Percentiles rank a stretch among this genome's conserved stretches.
phyloP scores from a whole-genome alignment of 2,888 invertebrate species.

The Leptinotarsa rubiginosa region DNA sequence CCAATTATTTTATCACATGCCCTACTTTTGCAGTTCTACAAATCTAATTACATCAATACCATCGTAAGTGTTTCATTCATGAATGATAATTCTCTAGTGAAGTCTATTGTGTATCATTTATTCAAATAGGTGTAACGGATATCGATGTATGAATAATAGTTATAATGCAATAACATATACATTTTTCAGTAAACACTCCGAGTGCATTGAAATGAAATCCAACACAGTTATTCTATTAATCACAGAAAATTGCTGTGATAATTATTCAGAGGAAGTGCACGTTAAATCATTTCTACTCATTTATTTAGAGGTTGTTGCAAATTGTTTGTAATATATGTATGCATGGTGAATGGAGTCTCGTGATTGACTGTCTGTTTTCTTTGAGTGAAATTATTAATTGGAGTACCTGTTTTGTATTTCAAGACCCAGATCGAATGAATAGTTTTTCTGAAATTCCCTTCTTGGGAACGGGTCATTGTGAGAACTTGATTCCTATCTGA shows the following conservation, averaged over 20 bases:
- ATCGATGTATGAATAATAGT: constrained; percentile 6
- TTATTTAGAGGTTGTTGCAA: constrained; percentile 28
- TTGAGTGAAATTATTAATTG: constrained; percentile 4
- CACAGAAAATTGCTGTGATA: constrained; percentile 32
- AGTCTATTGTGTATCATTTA: constrained; percentile 17
- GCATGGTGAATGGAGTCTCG: neutral
- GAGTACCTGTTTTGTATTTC: neutral
- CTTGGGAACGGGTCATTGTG: too few relatives aligned
- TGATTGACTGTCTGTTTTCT: neutral
- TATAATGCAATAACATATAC: neutral
- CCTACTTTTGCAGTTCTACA: neutral
- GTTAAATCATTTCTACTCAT: constrained; percentile 29
- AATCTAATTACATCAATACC: constrained; percentile 12
- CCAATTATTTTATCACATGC: too few relatives aligned
- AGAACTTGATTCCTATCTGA: too few relatives aligned
- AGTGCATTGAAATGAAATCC: constrained; percentile 14
- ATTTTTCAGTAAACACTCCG: neutral
- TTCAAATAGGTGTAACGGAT: constrained; percentile 20
- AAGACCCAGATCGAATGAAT: too few relatives aligned
- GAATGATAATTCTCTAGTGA: constrained; percentile 1
- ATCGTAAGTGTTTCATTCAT: constrained; percentile 7
- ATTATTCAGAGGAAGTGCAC: constrained; percentile 35
- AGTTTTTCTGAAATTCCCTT: too few relatives aligned
- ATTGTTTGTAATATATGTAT: constrained; percentile 9
- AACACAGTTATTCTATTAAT: constrained; percentile 40